Evolutionary conservation across 2,888 invertebrate species (phyloP).

Genomic region (Pterobdella sp.): DNA sequence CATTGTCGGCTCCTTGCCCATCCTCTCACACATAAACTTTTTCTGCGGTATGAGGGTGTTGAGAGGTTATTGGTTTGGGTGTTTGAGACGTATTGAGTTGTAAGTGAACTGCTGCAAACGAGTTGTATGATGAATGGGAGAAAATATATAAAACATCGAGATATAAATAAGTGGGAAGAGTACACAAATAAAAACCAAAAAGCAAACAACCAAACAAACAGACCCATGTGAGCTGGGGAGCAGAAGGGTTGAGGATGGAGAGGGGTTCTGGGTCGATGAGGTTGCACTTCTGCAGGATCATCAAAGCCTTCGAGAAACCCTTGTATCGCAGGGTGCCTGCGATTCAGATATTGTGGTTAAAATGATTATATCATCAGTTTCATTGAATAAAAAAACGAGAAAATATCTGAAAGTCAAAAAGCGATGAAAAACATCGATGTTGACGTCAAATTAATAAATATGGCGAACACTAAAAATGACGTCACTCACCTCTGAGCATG

Average conservation of each 20-base stretch:
- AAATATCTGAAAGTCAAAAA: not conserved
- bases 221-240: constrained; percentile 93
- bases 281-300: constrained; percentile 77
- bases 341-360: constrained; percentile 71
- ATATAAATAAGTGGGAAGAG: not conserved
- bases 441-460: not conserved
- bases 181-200: not conserved
- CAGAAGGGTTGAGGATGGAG: constrained; percentile 80
- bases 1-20: constrained; percentile 69
- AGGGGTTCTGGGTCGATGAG: constrained; percentile 76
- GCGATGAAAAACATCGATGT: constrained; percentile 2
- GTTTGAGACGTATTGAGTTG: constrained; percentile 77
- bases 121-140: not conserved
- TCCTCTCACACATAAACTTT: constrained; percentile 72
- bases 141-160: not conserved
- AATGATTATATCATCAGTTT: constrained; percentile 74
- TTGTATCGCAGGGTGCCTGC: constrained; percentile 84
- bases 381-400: constrained; percentile 71
- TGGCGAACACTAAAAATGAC: constrained; percentile 43
- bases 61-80: constrained; percentile 83
- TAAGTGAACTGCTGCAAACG: constrained; percentile 66
- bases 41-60: constrained; percentile 79
- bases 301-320: constrained; percentile 80
- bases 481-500: constrained; percentile 66
- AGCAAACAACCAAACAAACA: not conserved